These are phyloP conservation scores for Drosophila paracracens DNA, from an alignment of 2,888 invertebrate species.

Conservation along the genomic window DNA sequence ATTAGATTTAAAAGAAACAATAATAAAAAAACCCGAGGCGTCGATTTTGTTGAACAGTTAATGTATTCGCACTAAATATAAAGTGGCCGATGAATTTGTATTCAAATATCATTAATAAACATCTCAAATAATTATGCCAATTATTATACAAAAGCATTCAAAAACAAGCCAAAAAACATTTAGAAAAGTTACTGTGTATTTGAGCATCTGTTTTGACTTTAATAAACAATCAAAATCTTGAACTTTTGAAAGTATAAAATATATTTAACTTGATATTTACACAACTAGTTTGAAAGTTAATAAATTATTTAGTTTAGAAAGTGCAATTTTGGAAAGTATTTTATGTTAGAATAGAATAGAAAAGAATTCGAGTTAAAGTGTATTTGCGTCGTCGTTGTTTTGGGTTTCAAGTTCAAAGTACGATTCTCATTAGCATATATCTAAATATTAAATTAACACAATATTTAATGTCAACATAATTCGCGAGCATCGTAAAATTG, in stretches of 20 bases:
- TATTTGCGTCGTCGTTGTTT: not conserved
- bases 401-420: conserved; percentile 2
- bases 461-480: conserved; percentile 74
- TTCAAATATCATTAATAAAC: conserved; percentile 59
- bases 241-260: not conserved
- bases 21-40: conserved; percentile 21
- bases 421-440: conserved; percentile 61
- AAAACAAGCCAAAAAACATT: not conserved
- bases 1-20: conserved; percentile 32
- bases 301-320: not conserved
- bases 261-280: not conserved
- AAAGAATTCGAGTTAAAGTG: not conserved
- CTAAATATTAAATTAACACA: conserved; percentile 79
- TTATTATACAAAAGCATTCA: conserved; percentile 13
- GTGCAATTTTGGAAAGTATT: not conserved
- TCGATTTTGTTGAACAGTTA: conserved; percentile 26
- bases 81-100: conserved; percentile 65
- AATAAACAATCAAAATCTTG: not conserved
- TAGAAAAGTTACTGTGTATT: not conserved
- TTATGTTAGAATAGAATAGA: not conserved
- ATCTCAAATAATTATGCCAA: conserved; percentile 33
- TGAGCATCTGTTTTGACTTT: not conserved
- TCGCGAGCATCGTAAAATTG: conserved; percentile 64
- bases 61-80: conserved; percentile 55
- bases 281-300: not conserved